Base-by-base conservation (phyloP, 2,113 vertebrate species). In the Thamnaconus septentrionalis region DNA sequence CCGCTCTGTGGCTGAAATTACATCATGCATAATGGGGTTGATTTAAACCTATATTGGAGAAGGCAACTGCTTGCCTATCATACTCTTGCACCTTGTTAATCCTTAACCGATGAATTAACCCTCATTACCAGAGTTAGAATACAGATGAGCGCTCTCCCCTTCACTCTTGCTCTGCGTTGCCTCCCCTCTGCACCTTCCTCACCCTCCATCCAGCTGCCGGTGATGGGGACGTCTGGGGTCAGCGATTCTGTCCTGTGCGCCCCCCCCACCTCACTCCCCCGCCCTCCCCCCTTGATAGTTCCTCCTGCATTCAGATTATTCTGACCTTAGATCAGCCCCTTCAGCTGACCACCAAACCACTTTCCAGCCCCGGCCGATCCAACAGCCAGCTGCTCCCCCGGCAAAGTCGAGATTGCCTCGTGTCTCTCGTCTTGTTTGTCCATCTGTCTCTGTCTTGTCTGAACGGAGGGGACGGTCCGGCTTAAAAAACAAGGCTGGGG, bases 51-150 rank as follows among this genome's bases (percentile, higher is more conserved):
- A 90, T 91, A 93, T 93, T 92, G 90, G 89, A 94, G 94, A 87
- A 95, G 94, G 92, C 93, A 95, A 94, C 91, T 92, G 90, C 94
- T 95, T 94, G 93, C 92, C 94, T 91, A 95, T 96, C 95, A 95
- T 94, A 93, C 94, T 94, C 94, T 93, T 94, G 94, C 94, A 93
- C 92, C 94, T 95, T 91, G 91, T 96, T 98, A 96, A 96, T 96
- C 93, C 93, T 92, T 93, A 95, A 94, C 94, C 94, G 93, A 88
- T 91, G 93, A 97, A 97, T 98, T 98, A 98, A 97, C 96, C 96
- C 94, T 95, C 94, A 96, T 96, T 96, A 96, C 89, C 90, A 90
- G 92, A 87, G 92, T 94, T 93, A 92, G 94, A 95, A 94, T 94
- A 94, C 91, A 95, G 94, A 94, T 93, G 93, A 94, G 77, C 3